Percentiles rank a stretch among this genome's conserved stretches.
Conservation (phyloP, 2,797 vertebrate genomes). For the Odontamblyopus lacepedii region DNA sequence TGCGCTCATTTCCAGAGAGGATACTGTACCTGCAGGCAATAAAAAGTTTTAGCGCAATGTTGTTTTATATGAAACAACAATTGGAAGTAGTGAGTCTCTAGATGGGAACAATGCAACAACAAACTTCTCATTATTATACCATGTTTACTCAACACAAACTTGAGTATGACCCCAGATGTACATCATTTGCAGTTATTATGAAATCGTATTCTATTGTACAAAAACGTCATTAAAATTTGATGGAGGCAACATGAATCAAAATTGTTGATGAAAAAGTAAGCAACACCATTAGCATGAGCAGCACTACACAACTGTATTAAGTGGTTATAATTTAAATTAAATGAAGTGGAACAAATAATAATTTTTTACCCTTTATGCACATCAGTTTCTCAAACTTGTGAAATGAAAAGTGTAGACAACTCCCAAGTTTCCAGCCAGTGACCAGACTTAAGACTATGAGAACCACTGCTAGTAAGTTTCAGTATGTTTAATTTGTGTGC, state of each 20-base stretch:
- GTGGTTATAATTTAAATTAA: too few relatives aligned
- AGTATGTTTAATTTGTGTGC: background rate
- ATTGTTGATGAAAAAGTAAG: background rate
- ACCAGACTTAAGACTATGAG: background rate
- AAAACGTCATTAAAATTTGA: background rate
- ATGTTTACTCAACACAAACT: background rate
- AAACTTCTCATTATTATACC: background rate
- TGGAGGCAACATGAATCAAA: background rate
- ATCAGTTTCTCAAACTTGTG: too few relatives aligned
- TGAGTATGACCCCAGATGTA: background rate
- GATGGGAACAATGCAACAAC: constrained; percentile 1
- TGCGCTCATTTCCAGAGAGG: constrained; percentile 90
- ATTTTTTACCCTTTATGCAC: too few relatives aligned
- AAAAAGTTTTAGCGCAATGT: background rate
- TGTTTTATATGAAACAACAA: constrained; percentile 8
- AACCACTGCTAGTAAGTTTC: background rate
- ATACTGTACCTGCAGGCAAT: constrained; percentile 84
- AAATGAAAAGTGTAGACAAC: too few relatives aligned
- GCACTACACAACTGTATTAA: background rate
- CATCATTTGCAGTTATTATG: background rate
- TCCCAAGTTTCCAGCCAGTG: background rate
- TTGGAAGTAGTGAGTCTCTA: constrained; percentile 14
- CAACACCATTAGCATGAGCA: background rate
- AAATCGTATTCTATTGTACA: background rate
- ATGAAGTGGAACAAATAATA: too few relatives aligned